phyloP scores from a whole-genome alignment of 1,140 invertebrate species.

The Cotesia typhae region DNA sequence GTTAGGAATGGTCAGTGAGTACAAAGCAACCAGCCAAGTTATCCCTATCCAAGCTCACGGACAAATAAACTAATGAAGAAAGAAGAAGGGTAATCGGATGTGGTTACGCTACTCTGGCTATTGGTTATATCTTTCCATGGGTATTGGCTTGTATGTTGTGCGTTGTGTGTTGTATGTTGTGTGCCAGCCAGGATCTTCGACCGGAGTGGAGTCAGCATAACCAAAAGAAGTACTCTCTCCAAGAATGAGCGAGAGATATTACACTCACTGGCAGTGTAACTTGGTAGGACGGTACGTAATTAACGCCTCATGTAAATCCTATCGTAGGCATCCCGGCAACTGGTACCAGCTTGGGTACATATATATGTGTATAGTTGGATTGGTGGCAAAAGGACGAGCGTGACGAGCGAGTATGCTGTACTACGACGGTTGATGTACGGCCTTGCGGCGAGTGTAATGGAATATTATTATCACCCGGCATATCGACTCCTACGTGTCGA shows the following conservation, averaged over 20 bases:
- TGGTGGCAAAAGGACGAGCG: constrained; percentile 52
- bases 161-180: background rate
- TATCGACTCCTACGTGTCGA: constrained; percentile 58
- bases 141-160: background rate
- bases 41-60: no score
- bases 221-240: background rate
- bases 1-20: constrained; percentile 14
- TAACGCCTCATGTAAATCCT: constrained; percentile 65
- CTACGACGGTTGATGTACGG: constrained; percentile 54
- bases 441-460: constrained; percentile 52
- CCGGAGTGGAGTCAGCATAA: background rate
- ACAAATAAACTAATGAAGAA: background rate
- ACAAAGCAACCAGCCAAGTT: background rate
- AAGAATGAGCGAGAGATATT: constrained; percentile 9
- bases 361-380: constrained; percentile 11
- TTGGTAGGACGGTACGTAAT: constrained; percentile 64
- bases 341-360: no score
- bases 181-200: background rate
- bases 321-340: constrained; percentile 42
- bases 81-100: background rate
- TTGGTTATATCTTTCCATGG: no score
- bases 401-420: constrained; percentile 50
- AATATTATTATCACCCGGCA: constrained; percentile 66
- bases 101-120: no score
- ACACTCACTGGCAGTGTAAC: constrained; percentile 56